Evolutionary conservation across 2,113 vertebrate species (phyloP), one percentile per base, ranked within the genome.

Genomic region (Heterotis niloticus): DNA sequence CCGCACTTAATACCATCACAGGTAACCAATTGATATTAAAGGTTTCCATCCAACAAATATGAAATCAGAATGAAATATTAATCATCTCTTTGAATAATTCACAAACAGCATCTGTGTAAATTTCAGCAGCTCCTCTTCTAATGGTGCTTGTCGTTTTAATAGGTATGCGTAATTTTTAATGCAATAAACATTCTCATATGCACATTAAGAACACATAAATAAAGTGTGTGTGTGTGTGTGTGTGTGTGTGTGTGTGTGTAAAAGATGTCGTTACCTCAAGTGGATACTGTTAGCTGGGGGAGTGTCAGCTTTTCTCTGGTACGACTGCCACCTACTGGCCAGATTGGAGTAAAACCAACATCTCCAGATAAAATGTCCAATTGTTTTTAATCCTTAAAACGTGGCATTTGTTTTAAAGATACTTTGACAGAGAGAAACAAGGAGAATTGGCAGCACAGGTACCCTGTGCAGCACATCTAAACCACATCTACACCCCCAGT

Each of bases 21-120:
- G 74, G 74, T 75, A 75, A 75, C 56, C 57, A 56, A 64, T 75
- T 75, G 74, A 75, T 64, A 62, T 75, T 57, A 64, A 75, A 75
- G 59, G 56, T 23, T 23, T 75, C 62, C 26, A 64, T 75, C 62
- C 59, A 75, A 75, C 74, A 52, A 60, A 64, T 64, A 75, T 26
- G 59, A 75, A 75, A 75, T 34, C 17, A 59, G 34, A 52, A 75
- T 75, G 57, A 75, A 75, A 64, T 75, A 62, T 75, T 75, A 60
- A 75, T 75, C 20, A 26, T 28, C 56, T 64, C 18, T 18, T 44
- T 75, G 54, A 60, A 75, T 75, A 34, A 75, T 75, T 34, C 24
- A 75, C 26, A 20, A 62, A 75, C 26, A 64, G 74, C 74, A 64
- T 64, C 74, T 75, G 74, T 75, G 57, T 75, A 75, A 28, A 75